A percentile compares a stretch with the other conserved stretches of the same genome.
phyloP scores from a whole-genome alignment of 2,113 vertebrate genomes.

The Chauna torquata region DNA sequence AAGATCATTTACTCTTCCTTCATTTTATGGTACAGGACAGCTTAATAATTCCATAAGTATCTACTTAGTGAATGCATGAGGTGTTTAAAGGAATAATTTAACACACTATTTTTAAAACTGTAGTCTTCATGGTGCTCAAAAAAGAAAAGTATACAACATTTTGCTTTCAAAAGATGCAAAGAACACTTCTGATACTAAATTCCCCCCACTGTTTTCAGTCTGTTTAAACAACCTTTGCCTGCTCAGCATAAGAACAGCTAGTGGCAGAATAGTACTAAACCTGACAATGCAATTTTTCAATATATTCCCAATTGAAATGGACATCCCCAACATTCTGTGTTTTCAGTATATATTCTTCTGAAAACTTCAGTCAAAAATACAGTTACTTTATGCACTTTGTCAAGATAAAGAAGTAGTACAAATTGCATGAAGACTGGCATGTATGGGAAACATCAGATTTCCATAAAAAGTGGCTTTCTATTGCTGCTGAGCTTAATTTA shows the following conservation, averaged over 20 bases:
- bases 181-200: not conserved
- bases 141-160: not conserved
- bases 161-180: not conserved
- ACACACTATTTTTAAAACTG: not conserved
- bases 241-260: not conserved
- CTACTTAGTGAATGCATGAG: not conserved
- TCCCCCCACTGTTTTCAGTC: not conserved
- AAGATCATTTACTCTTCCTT: not conserved
- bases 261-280: not conserved
- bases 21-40: not conserved
- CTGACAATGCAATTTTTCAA: not conserved
- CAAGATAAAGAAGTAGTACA: not conserved
- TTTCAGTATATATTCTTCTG: not conserved
- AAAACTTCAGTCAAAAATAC: not conserved
- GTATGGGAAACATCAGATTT: not conserved
- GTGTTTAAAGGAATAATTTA: not conserved
- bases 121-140: not conserved
- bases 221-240: not conserved
- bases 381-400: not conserved
- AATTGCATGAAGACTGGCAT: not conserved
- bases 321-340: not conserved
- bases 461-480: not conserved
- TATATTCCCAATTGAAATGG: not conserved
- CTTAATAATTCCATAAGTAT: not conserved
- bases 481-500: slow-evolving; percentile 46